phyloP scores from a whole-genome alignment of 1,140 invertebrate species.

The Eulimnadia texana region DNA sequence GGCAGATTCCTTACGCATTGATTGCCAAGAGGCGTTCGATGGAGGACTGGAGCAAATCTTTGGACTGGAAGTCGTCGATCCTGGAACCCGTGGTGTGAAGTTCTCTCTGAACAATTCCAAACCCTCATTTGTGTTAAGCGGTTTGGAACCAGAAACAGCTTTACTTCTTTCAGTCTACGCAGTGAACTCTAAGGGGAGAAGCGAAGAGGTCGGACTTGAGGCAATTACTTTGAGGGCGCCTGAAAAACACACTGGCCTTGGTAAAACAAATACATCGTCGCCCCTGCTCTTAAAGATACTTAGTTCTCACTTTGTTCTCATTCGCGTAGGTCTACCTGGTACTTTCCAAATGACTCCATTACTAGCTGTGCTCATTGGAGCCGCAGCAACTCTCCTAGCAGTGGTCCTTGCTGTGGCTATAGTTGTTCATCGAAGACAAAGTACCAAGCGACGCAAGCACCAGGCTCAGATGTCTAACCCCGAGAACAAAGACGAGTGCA shows the following conservation, averaged over 20 bases:
- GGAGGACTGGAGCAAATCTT: conserved; percentile 57
- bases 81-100: not conserved
- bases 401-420: conserved; percentile 47
- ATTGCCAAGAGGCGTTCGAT: conserved; percentile 45
- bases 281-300: not conserved
- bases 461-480: not conserved
- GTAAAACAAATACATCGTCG: not conserved
- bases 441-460: not conserved
- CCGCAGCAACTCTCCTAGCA: conserved; percentile 47
- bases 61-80: conserved; percentile 43
- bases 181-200: conserved; percentile 70
- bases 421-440: conserved; percentile 27
- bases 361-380: conserved; percentile 49
- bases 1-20: conserved; percentile 48
- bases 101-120: conserved; percentile 19
- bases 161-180: conserved; percentile 66
- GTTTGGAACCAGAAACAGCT: conserved; percentile 24
- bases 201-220: conserved; percentile 57
- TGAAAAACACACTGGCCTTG: conserved; percentile 65
- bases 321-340: conserved; percentile 20
- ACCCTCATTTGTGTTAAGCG: conserved; percentile 24
- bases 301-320: too few species aligned
- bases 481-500: not conserved
- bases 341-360: conserved; percentile 48
- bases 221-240: conserved; percentile 60